These are phyloP conservation scores for Morbakka virulenta DNA, from an alignment of 30 jellyfish, hydroid and myxozoan genomes.

Conservation along the genomic window DNA sequence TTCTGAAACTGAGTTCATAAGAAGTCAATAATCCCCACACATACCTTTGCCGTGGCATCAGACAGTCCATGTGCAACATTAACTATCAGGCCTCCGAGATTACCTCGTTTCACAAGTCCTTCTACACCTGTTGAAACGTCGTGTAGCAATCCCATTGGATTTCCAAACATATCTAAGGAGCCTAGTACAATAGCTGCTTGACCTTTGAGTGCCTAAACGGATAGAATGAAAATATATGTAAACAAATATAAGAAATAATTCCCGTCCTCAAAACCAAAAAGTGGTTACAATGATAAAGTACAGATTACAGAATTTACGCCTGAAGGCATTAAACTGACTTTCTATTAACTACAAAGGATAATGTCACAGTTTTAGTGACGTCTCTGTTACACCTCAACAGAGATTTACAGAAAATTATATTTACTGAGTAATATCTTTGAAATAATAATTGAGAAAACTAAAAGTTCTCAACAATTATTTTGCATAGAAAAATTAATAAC, in stretches of 20 bases:
- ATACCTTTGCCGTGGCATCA: slow-evolving; percentile 94
- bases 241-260: not conserved
- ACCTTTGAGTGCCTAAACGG: slow-evolving; percentile 51
- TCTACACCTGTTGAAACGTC: slow-evolving; percentile 93
- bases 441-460: no score
- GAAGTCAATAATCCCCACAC: no score
- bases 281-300: not conserved
- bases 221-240: not conserved
- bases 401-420: no score
- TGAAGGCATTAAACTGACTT: not conserved
- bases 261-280: not conserved
- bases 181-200: slow-evolving; percentile 93
- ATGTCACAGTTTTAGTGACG: no score
- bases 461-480: no score
- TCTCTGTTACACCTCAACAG: no score
- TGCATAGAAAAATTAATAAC: no score
- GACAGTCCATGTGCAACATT: slow-evolving; percentile 98
- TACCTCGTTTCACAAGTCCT: slow-evolving; percentile 90
- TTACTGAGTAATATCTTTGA: no score
- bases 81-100: slow-evolving; percentile 90
- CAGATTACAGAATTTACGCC: no score
- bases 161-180: slow-evolving; percentile 93
- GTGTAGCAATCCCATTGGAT: slow-evolving; percentile 92
- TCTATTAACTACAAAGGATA: not conserved
- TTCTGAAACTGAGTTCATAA: no score